Percentiles rank a stretch among this genome's conserved stretches.
Conservation (phyloP, 2,797 vertebrate genomes). For the Amniataba percoides region DNA sequence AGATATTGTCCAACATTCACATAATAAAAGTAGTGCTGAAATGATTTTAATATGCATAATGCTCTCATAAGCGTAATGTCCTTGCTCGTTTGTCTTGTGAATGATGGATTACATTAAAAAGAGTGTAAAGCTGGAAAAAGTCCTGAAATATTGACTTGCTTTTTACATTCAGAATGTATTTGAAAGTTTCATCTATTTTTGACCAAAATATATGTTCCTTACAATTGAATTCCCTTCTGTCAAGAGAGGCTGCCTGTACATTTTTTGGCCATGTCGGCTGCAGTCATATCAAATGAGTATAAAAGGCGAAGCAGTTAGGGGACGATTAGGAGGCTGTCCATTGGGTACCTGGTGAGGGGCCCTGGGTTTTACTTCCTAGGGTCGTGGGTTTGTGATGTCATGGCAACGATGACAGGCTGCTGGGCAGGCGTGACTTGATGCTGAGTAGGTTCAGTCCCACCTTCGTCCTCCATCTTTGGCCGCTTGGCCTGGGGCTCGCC, state of each 20-base stretch:
- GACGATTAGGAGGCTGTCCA: slow-evolving; percentile 58
- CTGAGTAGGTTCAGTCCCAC: slow-evolving; percentile 53
- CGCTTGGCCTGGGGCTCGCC: slow-evolving; percentile 92
- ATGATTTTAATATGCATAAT: slow-evolving; percentile 53
- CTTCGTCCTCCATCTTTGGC: slow-evolving; percentile 89
- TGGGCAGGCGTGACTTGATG: slow-evolving; percentile 75
- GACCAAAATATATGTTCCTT: slow-evolving; percentile 54
- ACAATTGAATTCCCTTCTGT: slow-evolving; percentile 67
- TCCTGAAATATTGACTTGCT: slow-evolving; percentile 43
- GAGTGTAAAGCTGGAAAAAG: slow-evolving; percentile 65
- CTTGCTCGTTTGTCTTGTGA: slow-evolving; percentile 25
- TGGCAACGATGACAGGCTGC: slow-evolving; percentile 87
- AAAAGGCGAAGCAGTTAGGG: slow-evolving; percentile 61
- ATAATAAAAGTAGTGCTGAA: slow-evolving; percentile 63
- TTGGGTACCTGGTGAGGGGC: slow-evolving; percentile 60
- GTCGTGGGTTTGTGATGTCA: slow-evolving; percentile 80
- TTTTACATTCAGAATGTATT: slow-evolving; percentile 51
- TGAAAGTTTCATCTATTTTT: slow-evolving; percentile 42
- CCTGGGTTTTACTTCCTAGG: slow-evolving; percentile 73
- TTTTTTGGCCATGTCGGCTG: slow-evolving; percentile 52
- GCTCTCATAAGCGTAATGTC: slow-evolving; percentile 43
- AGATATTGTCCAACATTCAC: slow-evolving; percentile 49
- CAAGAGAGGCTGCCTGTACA: slow-evolving; percentile 63
- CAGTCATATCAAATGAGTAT: slow-evolving; percentile 68
- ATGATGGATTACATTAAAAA: slow-evolving; percentile 44